Evolutionary conservation across 2,888 invertebrate genomes (phyloP).

Genomic region (Drosophila hamatofila): DNA sequence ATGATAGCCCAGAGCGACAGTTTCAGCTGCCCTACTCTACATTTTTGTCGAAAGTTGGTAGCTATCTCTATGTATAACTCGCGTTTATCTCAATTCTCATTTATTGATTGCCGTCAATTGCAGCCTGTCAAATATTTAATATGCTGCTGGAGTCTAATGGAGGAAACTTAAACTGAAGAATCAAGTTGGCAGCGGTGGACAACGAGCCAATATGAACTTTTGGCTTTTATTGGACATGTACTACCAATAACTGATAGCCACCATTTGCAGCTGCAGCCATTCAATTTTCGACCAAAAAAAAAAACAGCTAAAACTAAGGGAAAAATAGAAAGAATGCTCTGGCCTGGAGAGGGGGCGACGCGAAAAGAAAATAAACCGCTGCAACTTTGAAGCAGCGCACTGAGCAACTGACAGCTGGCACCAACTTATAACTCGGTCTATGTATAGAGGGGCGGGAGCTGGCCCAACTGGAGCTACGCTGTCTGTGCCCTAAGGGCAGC

Average conservation of each 20-base stretch:
- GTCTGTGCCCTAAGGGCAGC: constrained; percentile 59
- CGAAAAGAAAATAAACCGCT: constrained; percentile 42
- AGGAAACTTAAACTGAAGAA: constrained; percentile 22
- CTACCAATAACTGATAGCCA: constrained; percentile 65
- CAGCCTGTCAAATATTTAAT: constrained; percentile 29
- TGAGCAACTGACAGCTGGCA: constrained; percentile 71
- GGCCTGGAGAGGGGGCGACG: constrained; percentile 1
- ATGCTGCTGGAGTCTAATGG: constrained; percentile 1
- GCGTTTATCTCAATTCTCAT: constrained; percentile 11
- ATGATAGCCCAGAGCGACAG: background rate
- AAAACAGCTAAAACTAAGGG: constrained; percentile 25
- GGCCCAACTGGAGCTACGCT: constrained; percentile 28
- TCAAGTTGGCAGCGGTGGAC: constrained; percentile 21
- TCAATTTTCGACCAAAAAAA: constrained; percentile 37
- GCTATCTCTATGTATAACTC: background rate
- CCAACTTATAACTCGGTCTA: constrained; percentile 65
- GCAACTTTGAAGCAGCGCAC: constrained; percentile 60
- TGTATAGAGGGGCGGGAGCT: constrained; percentile 4
- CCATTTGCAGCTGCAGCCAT: constrained; percentile 66
- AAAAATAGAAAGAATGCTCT: background rate
- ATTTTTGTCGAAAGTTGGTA: background rate
- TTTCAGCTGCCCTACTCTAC: background rate
- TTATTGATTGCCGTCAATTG: constrained; percentile 29
- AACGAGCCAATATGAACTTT: constrained; percentile 38
- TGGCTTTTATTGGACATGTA: constrained; percentile 61